Base-by-base conservation (phyloP, 35 echinoderm and acorn worm species). In the Lytechinus variegatus region DNA sequence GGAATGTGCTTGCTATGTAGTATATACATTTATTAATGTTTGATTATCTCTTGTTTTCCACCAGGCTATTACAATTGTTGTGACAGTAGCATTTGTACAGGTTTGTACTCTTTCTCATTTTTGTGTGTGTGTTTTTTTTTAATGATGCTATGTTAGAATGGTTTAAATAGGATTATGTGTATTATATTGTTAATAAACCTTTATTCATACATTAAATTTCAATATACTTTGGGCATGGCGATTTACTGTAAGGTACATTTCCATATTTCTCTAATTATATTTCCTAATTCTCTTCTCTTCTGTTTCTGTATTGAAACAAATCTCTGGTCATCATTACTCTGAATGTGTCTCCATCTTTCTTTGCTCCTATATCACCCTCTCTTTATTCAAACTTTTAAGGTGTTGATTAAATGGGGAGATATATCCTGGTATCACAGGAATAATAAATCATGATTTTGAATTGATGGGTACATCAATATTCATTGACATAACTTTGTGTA, bases 31-130 rank as follows among this genome's bases (percentile, higher is more conserved):
- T 9, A 51, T 29, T 9, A 90, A 13, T 90, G 21, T 79, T 55
- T 87, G 19, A 10, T 89, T 24, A 11, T 95, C 12, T 21, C 60
- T 56, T 93, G 27, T 89, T 8, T 86, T 60, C 60, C 87, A 86
- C 14, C 94, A 99, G 98, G 98, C 98, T 61, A 99, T 99, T 56
- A 88, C 95, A 10, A 99, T 99, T 53, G 98, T 99, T 5, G 98
- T 99, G 52, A 99, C 98, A 16, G 98, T 99, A 10, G 98, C 97
- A 33, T 99, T 99, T 99, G 98, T 99, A 54, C 98, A 99, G 98
- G 98, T 99, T 79, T 79, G 66, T 19, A 79, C 66, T 79, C 66
- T 24, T 24, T 79, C 66, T 79, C 4, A 7, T 79, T 79, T n/a
- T 13, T 79, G 24, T n/a, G 19, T 79, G n/a, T n/a, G n/a, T n/a